Percentiles rank a stretch among this genome's conserved stretches.
Evolutionary conservation across 2,888 invertebrate genomes (phyloP).

Genomic region (Nephrotoma flavescens): DNA sequence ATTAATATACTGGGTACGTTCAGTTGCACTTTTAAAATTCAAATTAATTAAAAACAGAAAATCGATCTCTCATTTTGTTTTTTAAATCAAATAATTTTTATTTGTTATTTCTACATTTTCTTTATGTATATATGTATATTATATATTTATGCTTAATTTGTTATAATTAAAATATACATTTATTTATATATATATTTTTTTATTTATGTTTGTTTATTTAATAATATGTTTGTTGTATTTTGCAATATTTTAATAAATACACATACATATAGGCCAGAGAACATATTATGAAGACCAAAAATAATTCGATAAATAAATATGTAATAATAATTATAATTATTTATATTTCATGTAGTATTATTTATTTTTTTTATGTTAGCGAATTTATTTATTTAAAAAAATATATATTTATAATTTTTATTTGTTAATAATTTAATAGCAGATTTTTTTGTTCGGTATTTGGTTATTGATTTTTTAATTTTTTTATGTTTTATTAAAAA

Average conservation of each 20-base stretch:
- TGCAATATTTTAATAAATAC: not conserved
- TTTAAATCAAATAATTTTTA: not conserved
- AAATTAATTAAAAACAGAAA: not conserved
- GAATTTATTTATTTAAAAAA: not conserved
- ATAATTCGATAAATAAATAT: not conserved
- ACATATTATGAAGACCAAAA: not conserved
- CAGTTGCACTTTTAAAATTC: no score
- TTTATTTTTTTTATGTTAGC: not conserved
- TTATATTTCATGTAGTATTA: not conserved
- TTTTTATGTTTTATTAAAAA: not conserved
- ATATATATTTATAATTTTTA: not conserved
- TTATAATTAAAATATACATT: not conserved
- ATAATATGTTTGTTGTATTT: not conserved
- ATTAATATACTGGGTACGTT: no score
- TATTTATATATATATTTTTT: not conserved
- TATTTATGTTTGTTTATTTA: no score
- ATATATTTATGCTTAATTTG: not conserved
- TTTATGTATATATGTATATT: not conserved
- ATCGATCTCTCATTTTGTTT: not conserved
- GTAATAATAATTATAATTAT: not conserved
- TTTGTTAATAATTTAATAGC: not conserved
- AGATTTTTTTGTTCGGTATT: not conserved
- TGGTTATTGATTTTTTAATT: not conserved
- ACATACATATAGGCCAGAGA: not conserved
- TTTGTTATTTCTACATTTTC: not conserved